Percentiles rank a stretch among this genome's conserved stretches.
These are phyloP conservation scores for Plebejus argus DNA, from an alignment of 2,888 invertebrate species.

Conservation along the genomic window DNA sequence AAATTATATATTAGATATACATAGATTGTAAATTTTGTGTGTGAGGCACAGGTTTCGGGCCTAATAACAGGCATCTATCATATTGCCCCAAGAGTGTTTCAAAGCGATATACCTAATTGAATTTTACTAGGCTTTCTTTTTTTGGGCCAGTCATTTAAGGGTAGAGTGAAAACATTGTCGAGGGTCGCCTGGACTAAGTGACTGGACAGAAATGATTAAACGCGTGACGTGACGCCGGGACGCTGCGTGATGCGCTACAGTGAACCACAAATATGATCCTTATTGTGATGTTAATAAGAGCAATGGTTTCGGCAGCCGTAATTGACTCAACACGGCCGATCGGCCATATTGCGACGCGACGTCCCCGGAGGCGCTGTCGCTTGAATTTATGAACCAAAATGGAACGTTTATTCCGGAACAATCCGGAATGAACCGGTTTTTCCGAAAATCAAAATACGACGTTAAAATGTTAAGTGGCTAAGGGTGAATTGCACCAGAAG, in stretches of 20 bases:
- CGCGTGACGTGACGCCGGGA: slow-evolving; percentile 11
- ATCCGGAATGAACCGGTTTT: neutral
- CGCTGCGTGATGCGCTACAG: neutral
- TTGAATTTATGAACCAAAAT: slow-evolving; percentile 19
- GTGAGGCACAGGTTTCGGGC: too few relatives aligned
- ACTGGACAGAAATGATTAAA: slow-evolving; percentile 26
- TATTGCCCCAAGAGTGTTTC: neutral
- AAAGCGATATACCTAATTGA: neutral
- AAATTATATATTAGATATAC: too few relatives aligned
- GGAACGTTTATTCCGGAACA: neutral
- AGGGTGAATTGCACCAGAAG: too few relatives aligned
- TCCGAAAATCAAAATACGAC: neutral
- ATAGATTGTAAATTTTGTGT: too few relatives aligned
- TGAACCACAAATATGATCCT: neutral
- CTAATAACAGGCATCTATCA: neutral
- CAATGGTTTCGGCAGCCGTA: neutral
- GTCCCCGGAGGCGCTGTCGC: neutral
- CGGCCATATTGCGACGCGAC: neutral
- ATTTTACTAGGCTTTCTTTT: neutral
- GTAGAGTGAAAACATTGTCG: neutral
- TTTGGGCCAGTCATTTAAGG: neutral
- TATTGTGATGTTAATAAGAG: neutral
- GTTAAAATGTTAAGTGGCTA: neutral
- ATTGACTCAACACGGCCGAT: slow-evolving; percentile 8
- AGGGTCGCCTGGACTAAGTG: slow-evolving; percentile 4